Evolutionary conservation across 2,888 invertebrate genomes (phyloP).

Genomic region (Rhagium mordax): DNA sequence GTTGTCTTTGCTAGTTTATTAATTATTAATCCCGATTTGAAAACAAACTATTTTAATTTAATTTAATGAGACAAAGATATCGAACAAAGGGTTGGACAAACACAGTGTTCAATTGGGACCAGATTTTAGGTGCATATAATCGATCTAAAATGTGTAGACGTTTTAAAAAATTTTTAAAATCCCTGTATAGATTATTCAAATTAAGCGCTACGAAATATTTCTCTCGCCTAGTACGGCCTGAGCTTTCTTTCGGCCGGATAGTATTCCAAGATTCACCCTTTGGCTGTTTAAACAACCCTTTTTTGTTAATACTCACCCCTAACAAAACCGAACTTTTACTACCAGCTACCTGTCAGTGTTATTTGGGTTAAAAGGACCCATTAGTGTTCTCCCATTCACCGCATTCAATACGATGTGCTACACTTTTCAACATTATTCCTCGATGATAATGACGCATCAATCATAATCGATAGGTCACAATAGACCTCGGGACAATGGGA

Average conservation of each 20-base stretch:
- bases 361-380: conserved; percentile 23
- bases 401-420: conserved; percentile 27
- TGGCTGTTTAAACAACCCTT: conserved; percentile 47
- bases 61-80: neutral
- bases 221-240: neutral
- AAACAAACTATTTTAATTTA: too few species aligned
- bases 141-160: too few species aligned
- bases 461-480: conserved; percentile 28
- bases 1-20: neutral
- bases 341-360: conserved; percentile 26
- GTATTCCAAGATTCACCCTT: conserved; percentile 38
- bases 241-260: neutral
- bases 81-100: too few species aligned
- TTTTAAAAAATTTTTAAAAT: too few species aligned
- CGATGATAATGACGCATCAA: conserved; percentile 29
- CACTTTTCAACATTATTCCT: conserved; percentile 29
- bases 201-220: neutral
- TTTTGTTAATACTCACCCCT: conserved; percentile 35
- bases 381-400: conserved; percentile 29
- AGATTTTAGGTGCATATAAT: too few species aligned
- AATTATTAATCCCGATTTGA: too few species aligned
- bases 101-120: too few species aligned
- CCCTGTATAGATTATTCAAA: too few species aligned
- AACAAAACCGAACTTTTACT: conserved; percentile 28
- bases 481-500: neutral